Percentiles rank a stretch among this genome's conserved stretches.
phyloP scores from a whole-genome alignment of 2,888 invertebrate species.

The Leucozona laternaria region DNA sequence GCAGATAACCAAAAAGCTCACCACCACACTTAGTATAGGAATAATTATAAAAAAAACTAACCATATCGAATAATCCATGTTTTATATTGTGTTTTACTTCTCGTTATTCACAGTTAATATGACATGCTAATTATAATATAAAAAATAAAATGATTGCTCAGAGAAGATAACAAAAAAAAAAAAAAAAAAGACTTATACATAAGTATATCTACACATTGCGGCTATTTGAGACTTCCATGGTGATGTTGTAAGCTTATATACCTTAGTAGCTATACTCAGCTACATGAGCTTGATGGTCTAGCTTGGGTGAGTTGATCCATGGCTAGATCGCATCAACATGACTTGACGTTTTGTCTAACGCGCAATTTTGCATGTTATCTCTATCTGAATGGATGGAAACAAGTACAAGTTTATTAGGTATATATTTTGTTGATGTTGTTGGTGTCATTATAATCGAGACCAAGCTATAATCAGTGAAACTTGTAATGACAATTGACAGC shows the following conservation, averaged over 20 bases:
- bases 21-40: background rate
- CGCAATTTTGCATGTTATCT: constrained; percentile 66
- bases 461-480: constrained; percentile 23
- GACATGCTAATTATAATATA: constrained; percentile 75
- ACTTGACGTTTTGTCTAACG: constrained; percentile 61
- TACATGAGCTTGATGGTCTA: background rate
- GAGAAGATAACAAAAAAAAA: constrained; percentile 65
- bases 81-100: constrained; percentile 74
- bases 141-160: constrained; percentile 54
- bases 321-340: constrained; percentile 48
- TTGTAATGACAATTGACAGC: constrained; percentile 33
- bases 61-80: constrained; percentile 59
- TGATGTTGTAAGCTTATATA: constrained; percentile 31
- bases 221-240: constrained; percentile 69
- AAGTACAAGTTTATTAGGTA: constrained; percentile 42
- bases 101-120: constrained; percentile 74
- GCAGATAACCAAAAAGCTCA: constrained; percentile 28
- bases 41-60: constrained; percentile 1
- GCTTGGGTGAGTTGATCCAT: constrained; percentile 21
- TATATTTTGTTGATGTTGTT: constrained; percentile 1
- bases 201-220: constrained; percentile 4
- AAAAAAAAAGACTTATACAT: too few species aligned
- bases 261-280: background rate
- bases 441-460: constrained; percentile 21
- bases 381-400: constrained; percentile 41